Conservation (phyloP, 2,797 vertebrate genomes). For the Scarus forsteni region DNA sequence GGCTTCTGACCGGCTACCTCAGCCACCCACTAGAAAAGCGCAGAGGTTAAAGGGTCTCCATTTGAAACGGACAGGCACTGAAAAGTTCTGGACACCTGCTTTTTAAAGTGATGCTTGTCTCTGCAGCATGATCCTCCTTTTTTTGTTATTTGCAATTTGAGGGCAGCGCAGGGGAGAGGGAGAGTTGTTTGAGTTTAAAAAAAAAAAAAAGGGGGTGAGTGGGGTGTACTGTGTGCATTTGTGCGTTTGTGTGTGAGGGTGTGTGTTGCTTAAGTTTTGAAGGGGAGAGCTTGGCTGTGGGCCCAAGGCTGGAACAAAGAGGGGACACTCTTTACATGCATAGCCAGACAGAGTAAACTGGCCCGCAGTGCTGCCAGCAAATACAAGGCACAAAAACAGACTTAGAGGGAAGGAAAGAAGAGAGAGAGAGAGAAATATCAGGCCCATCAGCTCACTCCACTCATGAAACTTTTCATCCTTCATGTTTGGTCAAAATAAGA, state of each 20-base stretch:
- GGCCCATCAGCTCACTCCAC: constrained; percentile 46
- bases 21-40: constrained; percentile 80
- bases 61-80: constrained; percentile 80
- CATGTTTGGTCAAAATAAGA: constrained; percentile 52
- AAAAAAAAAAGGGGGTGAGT: constrained; percentile 59
- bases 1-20: constrained; percentile 82
- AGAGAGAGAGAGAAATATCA: constrained; percentile 30
- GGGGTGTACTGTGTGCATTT: constrained; percentile 39
- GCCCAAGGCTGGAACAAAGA: constrained; percentile 86
- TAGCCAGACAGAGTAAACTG: constrained; percentile 86
- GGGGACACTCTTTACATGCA: constrained; percentile 88
- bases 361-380: constrained; percentile 76
- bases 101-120: constrained; percentile 85
- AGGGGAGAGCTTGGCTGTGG: constrained; percentile 82
- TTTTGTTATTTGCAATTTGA: constrained; percentile 81
- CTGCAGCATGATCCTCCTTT: constrained; percentile 70
- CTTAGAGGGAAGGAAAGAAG: constrained; percentile 44
- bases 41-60: constrained; percentile 83
- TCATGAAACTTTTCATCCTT: constrained; percentile 43
- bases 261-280: constrained; percentile 82
- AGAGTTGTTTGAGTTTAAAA: constrained; percentile 71
- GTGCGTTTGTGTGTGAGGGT: constrained; percentile 45
- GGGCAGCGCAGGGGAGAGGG: constrained; percentile 65
- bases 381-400: constrained; percentile 72
- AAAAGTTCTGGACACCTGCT: constrained; percentile 88